phyloP scores from a whole-genome alignment of 2,888 invertebrate species.

The Camptogramma bilineatum region DNA sequence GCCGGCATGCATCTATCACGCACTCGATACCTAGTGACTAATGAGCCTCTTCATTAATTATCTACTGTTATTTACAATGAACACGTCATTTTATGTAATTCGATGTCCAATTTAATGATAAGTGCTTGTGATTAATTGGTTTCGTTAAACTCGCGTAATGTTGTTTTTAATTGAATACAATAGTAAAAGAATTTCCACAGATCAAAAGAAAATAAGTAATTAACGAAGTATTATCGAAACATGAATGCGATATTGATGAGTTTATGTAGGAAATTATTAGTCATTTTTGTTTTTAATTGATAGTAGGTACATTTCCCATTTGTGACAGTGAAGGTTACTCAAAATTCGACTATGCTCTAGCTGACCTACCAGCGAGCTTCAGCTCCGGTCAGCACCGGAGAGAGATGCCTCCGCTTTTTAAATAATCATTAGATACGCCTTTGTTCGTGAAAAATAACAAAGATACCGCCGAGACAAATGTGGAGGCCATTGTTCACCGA shows the following conservation, averaged over 20 bases:
- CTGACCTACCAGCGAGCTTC: conserved; percentile 13
- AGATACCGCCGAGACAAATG: conserved; percentile 72
- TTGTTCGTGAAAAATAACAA: conserved; percentile 68
- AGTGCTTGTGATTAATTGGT: conserved; percentile 1
- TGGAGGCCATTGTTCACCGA: conserved; percentile 67
- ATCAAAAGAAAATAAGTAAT: background rate
- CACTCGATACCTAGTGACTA: too few species aligned
- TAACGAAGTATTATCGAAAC: background rate
- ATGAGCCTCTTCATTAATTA: conserved; percentile 24
- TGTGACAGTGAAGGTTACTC: conserved; percentile 30
- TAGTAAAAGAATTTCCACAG: background rate
- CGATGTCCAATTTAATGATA: conserved; percentile 13
- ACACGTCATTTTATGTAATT: conserved; percentile 2
- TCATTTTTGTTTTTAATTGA: too few species aligned
- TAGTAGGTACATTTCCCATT: too few species aligned
- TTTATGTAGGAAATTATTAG: background rate
- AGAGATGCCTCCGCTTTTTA: conserved; percentile 49
- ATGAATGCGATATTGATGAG: background rate
- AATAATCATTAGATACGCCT: conserved; percentile 71
- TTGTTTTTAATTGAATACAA: background rate
- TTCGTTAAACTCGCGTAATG: background rate
- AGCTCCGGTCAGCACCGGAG: too few species aligned
- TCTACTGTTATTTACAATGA: conserved; percentile 21
- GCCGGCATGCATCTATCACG: conserved; percentile 9
- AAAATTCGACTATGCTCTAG: conserved; percentile 59